phyloP scores from a whole-genome alignment of 2,113 vertebrate species.

The Hippocampus comes region DNA sequence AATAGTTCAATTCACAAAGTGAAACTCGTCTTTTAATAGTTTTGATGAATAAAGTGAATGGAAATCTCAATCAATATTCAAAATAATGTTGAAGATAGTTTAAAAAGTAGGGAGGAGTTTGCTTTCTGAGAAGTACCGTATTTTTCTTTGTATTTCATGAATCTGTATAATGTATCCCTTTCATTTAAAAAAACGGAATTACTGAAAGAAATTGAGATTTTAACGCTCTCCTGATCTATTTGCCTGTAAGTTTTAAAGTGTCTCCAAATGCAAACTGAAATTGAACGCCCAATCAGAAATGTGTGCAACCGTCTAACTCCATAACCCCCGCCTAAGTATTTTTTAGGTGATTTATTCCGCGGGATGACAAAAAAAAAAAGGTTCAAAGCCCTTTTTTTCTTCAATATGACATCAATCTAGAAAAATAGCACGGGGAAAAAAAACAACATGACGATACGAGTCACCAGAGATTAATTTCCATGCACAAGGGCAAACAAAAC shows the following conservation, averaged over 20 bases:
- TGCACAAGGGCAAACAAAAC: not conserved
- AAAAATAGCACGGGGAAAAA: not conserved
- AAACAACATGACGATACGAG: constrained; percentile 23
- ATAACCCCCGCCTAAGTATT: not conserved
- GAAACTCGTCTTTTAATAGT: not conserved
- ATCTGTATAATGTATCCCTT: not conserved
- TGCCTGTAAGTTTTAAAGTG: not conserved
- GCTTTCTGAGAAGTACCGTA: too few relatives aligned
- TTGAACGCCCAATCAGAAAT: constrained; percentile 14
- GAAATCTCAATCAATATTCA: not conserved
- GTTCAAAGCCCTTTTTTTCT: not conserved
- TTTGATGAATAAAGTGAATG: not conserved
- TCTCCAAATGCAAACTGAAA: not conserved
- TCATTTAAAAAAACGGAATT: not conserved
- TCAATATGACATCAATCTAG: not conserved
- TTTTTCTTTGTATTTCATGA: not conserved
- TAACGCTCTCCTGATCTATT: not conserved
- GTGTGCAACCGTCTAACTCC: not conserved
- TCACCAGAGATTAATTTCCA: constrained; percentile 17
- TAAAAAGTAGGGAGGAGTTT: not conserved
- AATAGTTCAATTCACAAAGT: not conserved
- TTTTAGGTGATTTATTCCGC: constrained; percentile 1
- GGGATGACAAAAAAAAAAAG: not conserved
- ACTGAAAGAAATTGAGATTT: not conserved
- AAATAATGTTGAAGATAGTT: not conserved